Evolutionary conservation across 2,888 invertebrate species (phyloP).

Genomic region (Laspeyria flexula): DNA sequence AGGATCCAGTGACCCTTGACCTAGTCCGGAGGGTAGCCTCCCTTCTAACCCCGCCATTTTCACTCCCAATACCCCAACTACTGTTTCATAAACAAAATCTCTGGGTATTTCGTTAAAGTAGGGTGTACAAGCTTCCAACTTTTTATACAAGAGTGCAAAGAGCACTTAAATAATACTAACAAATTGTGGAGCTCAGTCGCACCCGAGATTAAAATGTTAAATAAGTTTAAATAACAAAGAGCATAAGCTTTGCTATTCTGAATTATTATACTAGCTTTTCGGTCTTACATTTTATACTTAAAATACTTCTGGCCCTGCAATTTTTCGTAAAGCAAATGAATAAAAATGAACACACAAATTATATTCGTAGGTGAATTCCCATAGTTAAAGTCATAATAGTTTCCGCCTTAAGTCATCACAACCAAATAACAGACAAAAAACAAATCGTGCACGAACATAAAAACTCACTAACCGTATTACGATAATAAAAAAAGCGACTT

Average conservation of each 20-base stretch:
- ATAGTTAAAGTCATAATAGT: neutral
- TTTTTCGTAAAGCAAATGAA: neutral
- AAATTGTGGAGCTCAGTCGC: slow-evolving; percentile 11
- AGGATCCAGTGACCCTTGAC: slow-evolving; percentile 70
- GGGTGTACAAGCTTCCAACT: slow-evolving; percentile 9
- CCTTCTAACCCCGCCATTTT: slow-evolving; percentile 39
- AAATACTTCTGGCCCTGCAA: neutral
- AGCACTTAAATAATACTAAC: slow-evolving; percentile 14
- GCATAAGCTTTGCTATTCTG: slow-evolving; percentile 2
- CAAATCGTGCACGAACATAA: slow-evolving; percentile 3
- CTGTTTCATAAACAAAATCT: slow-evolving; percentile 46
- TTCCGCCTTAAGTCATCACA: slow-evolving; percentile 6
- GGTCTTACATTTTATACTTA: neutral
- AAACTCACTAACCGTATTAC: slow-evolving; percentile 7
- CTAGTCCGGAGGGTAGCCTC: slow-evolving; percentile 54
- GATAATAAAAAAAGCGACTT: slow-evolving; percentile 9
- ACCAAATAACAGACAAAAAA: slow-evolving; percentile 7
- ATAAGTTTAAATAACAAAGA: slow-evolving; percentile 12
- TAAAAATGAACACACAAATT: neutral
- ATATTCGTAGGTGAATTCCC: neutral
- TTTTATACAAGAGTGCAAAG: slow-evolving; percentile 12
- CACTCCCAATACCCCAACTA: slow-evolving; percentile 49
- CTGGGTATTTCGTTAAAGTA: slow-evolving; percentile 13
- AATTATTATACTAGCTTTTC: slow-evolving; percentile 7
- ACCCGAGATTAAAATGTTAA: slow-evolving; percentile 13